Base-by-base conservation (phyloP, 2,113 vertebrate species). In the Piaya cayana region DNA sequence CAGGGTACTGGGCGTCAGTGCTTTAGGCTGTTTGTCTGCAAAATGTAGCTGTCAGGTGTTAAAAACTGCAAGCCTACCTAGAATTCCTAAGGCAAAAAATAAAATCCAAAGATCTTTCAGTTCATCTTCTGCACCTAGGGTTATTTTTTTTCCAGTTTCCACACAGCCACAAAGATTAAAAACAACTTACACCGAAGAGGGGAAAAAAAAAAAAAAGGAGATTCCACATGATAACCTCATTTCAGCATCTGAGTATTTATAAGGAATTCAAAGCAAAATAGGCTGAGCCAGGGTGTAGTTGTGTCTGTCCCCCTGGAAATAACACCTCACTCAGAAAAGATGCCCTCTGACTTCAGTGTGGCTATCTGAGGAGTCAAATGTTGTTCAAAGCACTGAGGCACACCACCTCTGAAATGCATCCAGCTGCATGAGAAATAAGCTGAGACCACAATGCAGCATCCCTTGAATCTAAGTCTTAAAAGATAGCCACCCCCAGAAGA, bases 201-300 rank as follows among this genome's bases (percentile, higher is more conserved):
- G 26, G 30, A 3, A 15, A 11, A 13, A 17, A 16, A 17, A 69
- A 60, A 32, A 36, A 43, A 22, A 9, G 0, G 7, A 94, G 60
- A 96, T 95, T 64, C 39, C 43, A 68, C 43, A 60, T 85, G 42
- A 95, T 96, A 94, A 94, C 17, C 49, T 81, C 34, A 60, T 67
- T 88, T 59, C 76, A 92, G 43, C 45, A 93, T 65, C 82, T 82
- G 34, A 71, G 52, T 69, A 77, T 90, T 82, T 95, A 71, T 71
- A 86, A 84, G 36, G 50, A 72, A 83, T 82, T 90, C 72, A 94
- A 88, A 96, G 70, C 75, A 93, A 83, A 97, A 92, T 23, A 81
- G 34, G 39, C 68, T 93, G 82, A 95, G n/a, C 70, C 21, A 53
- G 58, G 25, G 30, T 29, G 58, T 55, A 49, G 56, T 83, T 75